Conservation (phyloP, 2,888 invertebrate genomes). For the Tetheella fluctuosa region DNA sequence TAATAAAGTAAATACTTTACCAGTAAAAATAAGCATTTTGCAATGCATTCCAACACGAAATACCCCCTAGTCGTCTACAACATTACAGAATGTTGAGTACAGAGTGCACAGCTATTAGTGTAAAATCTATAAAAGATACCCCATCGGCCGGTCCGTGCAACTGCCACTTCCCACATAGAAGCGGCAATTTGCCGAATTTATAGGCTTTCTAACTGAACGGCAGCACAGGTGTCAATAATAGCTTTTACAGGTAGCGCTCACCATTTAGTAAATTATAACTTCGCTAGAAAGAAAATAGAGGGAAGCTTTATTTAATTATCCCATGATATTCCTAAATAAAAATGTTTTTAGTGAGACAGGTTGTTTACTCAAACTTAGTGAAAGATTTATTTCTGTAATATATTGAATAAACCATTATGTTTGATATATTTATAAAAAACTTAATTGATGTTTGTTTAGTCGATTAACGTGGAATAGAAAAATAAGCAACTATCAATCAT, state of each 20-base stretch:
- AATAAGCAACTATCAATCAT: too few species aligned
- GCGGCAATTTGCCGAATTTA: constrained; percentile 63
- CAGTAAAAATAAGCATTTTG: neutral
- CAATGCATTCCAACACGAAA: neutral
- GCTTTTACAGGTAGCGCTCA: constrained; percentile 43
- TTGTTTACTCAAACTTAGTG: neutral
- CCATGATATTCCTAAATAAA: too few species aligned
- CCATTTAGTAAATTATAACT: constrained; percentile 38
- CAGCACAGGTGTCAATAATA: constrained; percentile 68
- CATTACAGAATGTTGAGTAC: constrained; percentile 2
- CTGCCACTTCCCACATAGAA: constrained; percentile 60
- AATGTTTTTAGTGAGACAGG: too few species aligned
- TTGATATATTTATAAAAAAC: too few species aligned
- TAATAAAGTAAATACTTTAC: too few species aligned
- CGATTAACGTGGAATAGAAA: too few species aligned
- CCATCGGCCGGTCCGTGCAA: constrained; percentile 37
- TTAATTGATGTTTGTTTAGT: too few species aligned
- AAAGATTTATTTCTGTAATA: too few species aligned
- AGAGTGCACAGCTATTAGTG: constrained; percentile 7
- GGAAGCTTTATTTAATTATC: neutral
- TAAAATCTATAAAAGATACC: constrained; percentile 14
- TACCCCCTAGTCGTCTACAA: neutral
- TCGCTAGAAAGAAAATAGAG: neutral
- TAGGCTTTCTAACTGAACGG: constrained; percentile 59
- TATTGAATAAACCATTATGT: too few species aligned